Evolutionary conservation across 2,888 invertebrate genomes (phyloP).

Genomic region (Dynastes maya): DNA sequence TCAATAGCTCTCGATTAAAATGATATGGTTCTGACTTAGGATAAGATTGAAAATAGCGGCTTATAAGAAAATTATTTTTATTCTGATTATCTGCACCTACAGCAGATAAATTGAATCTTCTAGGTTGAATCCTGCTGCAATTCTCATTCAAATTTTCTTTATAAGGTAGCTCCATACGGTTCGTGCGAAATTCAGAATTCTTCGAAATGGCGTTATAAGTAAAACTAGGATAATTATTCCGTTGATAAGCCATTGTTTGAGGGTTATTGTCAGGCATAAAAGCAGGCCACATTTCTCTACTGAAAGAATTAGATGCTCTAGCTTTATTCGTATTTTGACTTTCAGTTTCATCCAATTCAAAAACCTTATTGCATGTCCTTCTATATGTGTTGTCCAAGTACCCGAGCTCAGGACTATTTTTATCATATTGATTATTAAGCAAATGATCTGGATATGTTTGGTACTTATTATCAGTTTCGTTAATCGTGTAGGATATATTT

Average conservation of each 20-base stretch:
- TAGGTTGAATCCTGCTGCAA: neutral
- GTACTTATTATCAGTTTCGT: neutral
- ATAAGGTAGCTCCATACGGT: neutral
- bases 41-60: slow-evolving; percentile 13
- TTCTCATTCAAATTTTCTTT: neutral
- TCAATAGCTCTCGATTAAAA: slow-evolving; percentile 12
- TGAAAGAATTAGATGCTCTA: too few species aligned
- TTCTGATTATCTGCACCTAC: neutral
- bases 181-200: neutral
- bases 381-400: too few species aligned
- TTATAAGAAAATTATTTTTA: slow-evolving; percentile 29
- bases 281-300: neutral
- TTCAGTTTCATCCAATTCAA: too few species aligned
- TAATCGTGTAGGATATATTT: too few species aligned
- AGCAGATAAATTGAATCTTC: neutral
- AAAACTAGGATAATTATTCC: neutral
- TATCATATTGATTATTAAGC: neutral
- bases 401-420: too few species aligned
- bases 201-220: neutral
- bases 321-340: too few species aligned
- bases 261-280: neutral
- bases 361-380: too few species aligned
- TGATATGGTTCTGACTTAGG: neutral
- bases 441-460: neutral
- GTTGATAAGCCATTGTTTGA: neutral